Conservation (phyloP, 2,113 vertebrate species). For the Leptobrachium ailaonicum region DNA sequence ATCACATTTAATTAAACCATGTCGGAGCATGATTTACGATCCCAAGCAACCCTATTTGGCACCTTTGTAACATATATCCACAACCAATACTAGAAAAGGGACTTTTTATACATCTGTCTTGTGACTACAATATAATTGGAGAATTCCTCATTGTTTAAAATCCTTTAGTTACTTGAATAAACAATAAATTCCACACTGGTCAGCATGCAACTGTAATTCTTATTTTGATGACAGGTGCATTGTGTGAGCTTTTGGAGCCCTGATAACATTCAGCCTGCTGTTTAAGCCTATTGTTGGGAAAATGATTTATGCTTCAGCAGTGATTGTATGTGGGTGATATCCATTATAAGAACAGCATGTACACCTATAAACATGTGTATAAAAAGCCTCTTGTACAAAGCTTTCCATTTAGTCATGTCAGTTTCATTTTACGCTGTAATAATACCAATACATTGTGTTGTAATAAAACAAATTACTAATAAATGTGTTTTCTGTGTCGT, state of each 20-base stretch:
- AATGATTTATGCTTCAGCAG: slow-evolving; percentile 32
- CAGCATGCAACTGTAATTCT: slow-evolving; percentile 30
- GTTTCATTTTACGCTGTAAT: no score
- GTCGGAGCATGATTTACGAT: neutral
- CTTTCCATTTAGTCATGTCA: neutral
- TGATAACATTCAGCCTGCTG: slow-evolving; percentile 43
- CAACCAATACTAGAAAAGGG: slow-evolving; percentile 24
- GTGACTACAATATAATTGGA: slow-evolving; percentile 37
- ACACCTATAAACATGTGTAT: neutral
- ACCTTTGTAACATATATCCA: neutral
- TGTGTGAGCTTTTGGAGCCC: slow-evolving; percentile 36
- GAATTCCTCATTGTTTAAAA: slow-evolving; percentile 29
- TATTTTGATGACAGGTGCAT: slow-evolving; percentile 43
- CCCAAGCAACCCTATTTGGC: neutral
- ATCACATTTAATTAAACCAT: neutral
- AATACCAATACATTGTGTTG: no score
- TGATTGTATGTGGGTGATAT: slow-evolving; percentile 20
- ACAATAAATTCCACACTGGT: slow-evolving; percentile 29
- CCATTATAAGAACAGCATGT: slow-evolving; percentile 5
- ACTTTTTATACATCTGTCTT: slow-evolving; percentile 23
- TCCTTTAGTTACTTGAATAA: slow-evolving; percentile 25
- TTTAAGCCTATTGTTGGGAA: slow-evolving; percentile 39
- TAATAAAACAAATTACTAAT: no score
- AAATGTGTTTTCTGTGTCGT: no score
- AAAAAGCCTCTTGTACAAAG: neutral